Percentiles rank a stretch among this genome's conserved stretches.
phyloP scores from a whole-genome alignment of 2,888 invertebrate genomes.

The Phortica okadai region DNA sequence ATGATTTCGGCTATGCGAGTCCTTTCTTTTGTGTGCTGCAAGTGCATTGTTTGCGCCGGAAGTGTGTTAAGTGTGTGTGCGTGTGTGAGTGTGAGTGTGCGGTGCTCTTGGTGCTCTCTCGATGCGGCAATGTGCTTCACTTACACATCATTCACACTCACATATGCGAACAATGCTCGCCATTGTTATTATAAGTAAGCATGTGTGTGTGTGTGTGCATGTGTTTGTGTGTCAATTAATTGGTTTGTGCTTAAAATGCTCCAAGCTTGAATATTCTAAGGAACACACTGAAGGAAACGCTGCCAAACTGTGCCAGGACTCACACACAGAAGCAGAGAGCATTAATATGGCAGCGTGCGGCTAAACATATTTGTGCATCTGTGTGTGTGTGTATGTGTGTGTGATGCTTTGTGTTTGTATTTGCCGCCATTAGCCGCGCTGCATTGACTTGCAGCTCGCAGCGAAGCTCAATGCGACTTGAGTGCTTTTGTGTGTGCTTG shows the following conservation, averaged over 20 bases:
- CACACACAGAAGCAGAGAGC: slow-evolving; percentile 1
- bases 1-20: background rate
- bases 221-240: slow-evolving; percentile 58
- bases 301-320: slow-evolving; percentile 34
- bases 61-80: slow-evolving; percentile 61
- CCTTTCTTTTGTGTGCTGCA: slow-evolving; percentile 46
- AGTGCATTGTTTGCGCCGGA: slow-evolving; percentile 63
- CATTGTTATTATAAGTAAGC: slow-evolving; percentile 24
- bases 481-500: slow-evolving; percentile 24
- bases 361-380: slow-evolving; percentile 19
- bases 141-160: slow-evolving; percentile 13
- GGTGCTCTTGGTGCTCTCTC: slow-evolving; percentile 32
- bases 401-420: background rate
- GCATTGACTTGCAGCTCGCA: slow-evolving; percentile 22
- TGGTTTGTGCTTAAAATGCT: slow-evolving; percentile 46
- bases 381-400: slow-evolving; percentile 4
- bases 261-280: background rate
- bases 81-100: slow-evolving; percentile 41
- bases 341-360: too few relatives aligned
- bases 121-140: too few relatives aligned
- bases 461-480: background rate
- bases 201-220: slow-evolving; percentile 35
- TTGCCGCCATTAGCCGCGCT: slow-evolving; percentile 17
- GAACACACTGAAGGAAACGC: slow-evolving; percentile 35
- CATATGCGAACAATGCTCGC: slow-evolving; percentile 26